These are phyloP conservation scores for Periplaneta americana DNA, from an alignment of 1,140 invertebrate genomes.

Conservation along the genomic window DNA sequence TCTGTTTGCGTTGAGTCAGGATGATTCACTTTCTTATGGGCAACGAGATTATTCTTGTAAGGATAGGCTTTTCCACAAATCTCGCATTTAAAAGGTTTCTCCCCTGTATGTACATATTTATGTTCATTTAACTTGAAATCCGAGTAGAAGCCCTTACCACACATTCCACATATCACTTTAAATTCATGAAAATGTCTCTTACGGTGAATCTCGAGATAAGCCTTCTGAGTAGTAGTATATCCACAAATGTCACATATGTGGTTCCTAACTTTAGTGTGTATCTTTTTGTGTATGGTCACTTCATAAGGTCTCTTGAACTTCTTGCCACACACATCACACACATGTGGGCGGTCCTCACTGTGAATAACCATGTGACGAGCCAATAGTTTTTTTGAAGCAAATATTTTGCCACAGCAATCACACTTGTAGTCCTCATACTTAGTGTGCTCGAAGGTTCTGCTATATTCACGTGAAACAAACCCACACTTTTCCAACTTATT, in stretches of 20 bases:
- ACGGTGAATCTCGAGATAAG: conserved; percentile 17
- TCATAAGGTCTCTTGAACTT: conserved; percentile 41
- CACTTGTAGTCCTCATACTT: conserved; percentile 25
- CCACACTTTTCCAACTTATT: background rate
- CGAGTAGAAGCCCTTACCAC: conserved; percentile 38
- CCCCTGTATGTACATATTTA: conserved; percentile 52
- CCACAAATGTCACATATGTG: conserved; percentile 15
- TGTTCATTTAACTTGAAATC: conserved; percentile 52
- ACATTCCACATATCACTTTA: conserved; percentile 27
- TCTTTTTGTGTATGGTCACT: conserved; percentile 35
- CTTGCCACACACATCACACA: conserved; percentile 41
- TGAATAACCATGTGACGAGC: conserved; percentile 43
- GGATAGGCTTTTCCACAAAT: conserved; percentile 53
- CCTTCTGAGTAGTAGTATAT: background rate
- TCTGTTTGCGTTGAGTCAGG: conserved; percentile 42
- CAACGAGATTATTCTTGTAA: conserved; percentile 33
- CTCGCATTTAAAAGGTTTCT: conserved; percentile 72
- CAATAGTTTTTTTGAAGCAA: conserved; percentile 39
- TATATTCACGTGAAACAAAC: background rate
- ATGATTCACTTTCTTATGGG: conserved; percentile 32
- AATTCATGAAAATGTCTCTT: conserved; percentile 28
- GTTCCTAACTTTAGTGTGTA: conserved; percentile 30
- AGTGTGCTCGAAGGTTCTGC: background rate
- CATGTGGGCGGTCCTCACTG: conserved; percentile 39
- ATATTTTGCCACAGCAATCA: conserved; percentile 46